Conservation (phyloP, 2,113 vertebrate genomes). For the Delphinapterus leucas region DNA sequence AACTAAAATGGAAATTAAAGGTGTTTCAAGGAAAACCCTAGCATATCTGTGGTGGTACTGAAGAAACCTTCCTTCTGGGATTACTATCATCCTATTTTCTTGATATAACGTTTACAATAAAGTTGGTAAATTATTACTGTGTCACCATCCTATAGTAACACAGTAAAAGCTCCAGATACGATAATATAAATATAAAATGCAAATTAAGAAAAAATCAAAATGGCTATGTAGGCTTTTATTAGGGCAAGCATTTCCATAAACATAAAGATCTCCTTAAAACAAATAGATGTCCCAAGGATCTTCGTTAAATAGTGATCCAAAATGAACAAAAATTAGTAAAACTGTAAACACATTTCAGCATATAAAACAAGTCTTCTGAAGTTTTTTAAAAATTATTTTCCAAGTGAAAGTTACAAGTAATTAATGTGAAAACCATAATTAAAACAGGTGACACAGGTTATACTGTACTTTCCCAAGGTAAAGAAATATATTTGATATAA, state of each 20-base stretch:
- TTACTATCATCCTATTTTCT: neutral
- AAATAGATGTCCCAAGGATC: neutral
- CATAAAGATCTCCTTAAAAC: slow-evolving; percentile 24
- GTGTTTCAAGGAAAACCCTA: neutral
- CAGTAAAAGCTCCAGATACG: neutral
- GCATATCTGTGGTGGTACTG: neutral
- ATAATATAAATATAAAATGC: neutral
- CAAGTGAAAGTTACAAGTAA: neutral
- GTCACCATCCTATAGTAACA: neutral
- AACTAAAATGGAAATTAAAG: neutral
- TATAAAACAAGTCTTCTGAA: neutral
- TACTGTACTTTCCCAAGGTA: neutral
- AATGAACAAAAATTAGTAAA: slow-evolving; percentile 22
- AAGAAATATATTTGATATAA: slow-evolving; percentile 21
- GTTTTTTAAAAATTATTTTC: slow-evolving; percentile 3
- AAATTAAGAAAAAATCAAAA: neutral
- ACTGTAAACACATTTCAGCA: slow-evolving; percentile 24
- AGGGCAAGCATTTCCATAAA: slow-evolving; percentile 10
- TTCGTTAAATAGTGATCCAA: slow-evolving; percentile 12
- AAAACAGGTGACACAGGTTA: neutral
- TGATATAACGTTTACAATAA: neutral
- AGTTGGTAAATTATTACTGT: neutral
- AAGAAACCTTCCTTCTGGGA: neutral
- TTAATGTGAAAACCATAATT: slow-evolving; percentile 37
- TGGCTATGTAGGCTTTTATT: slow-evolving; percentile 43